Base-by-base conservation (phyloP, 2,113 vertebrate genomes). In the Apeltes quadracus region DNA sequence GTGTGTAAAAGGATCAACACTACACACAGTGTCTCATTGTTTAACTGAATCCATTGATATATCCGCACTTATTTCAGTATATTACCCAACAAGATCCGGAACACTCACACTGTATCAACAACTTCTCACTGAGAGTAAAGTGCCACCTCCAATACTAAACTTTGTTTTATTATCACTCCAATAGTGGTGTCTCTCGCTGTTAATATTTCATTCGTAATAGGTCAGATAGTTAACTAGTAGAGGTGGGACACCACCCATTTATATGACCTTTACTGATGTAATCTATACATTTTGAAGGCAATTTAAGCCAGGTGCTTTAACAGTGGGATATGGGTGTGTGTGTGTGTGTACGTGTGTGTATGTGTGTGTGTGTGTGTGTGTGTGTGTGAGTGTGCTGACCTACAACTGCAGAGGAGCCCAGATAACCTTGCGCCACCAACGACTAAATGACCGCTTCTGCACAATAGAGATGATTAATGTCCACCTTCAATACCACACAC, bases 391-490 rank as follows among this genome's bases (percentile, higher is more conserved):
- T 59, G 75, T 15, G 61, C 20, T 63, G 69, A 64, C 61, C 76
- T 54, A 64, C 3, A 66, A 54, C 38, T 64, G 64, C 23, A 64
- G 34, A 67, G 53, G 39, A 51, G 57, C 64, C 46, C 15, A 66
- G 71, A 84, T 83, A 78, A 86, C 90, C 87, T 91, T 88, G 77
- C 22, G 41, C 83, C 46, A 72, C 74, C 79, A 84, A 70, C 38
- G 50, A 72, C 71, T 84, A 82, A 80, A 80, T 79, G 77, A 71
- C 72, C 53, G 15, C 66, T 72, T 83, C 44, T 73, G 69, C 62
- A 83, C 71, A 84, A 82, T 73, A 75, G 48, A 62, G 50, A 82
- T 84, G 83, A 90, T 84, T 87, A 83, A 89, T 88, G 63, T 29
- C 61, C 56, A 76, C 78, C 76, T 73, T 82, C 65, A 69, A 1